Percentiles rank a stretch among this genome's conserved stretches.
Conservation (phyloP, 2,888 invertebrate genomes). For the Rhogogaster chlorosoma region DNA sequence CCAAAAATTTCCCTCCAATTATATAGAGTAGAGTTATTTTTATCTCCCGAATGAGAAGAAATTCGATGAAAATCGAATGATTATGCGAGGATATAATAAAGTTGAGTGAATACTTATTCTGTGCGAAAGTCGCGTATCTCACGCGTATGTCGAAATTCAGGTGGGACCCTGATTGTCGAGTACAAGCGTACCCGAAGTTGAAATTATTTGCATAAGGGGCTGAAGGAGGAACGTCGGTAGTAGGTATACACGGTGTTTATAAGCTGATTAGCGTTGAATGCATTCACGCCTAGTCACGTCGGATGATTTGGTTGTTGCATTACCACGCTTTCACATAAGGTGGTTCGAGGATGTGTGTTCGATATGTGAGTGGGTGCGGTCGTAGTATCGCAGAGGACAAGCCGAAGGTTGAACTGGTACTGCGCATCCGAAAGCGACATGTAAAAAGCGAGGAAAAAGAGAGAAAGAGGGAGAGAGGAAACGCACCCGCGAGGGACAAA, state of each 20-base stretch:
- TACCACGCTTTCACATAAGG: neutral
- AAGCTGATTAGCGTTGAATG: conserved; percentile 50
- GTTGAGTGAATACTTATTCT: neutral
- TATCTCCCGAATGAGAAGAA: too few species aligned
- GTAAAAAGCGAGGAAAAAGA: conserved; percentile 31
- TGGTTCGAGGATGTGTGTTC: neutral
- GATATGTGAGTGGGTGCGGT: conserved; percentile 8
- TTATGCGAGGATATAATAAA: too few species aligned
- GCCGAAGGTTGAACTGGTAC: conserved; percentile 68
- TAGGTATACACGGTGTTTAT: conserved; percentile 42
- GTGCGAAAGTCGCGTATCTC: neutral
- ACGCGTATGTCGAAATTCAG: neutral
- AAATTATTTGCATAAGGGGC: conserved; percentile 10
- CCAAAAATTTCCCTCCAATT: too few species aligned
- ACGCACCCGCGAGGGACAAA: conserved; percentile 49
- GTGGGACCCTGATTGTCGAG: neutral
- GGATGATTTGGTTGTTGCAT: conserved; percentile 21
- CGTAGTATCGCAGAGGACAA: conserved; percentile 59
- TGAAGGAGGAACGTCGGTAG: neutral
- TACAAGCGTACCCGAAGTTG: conserved; percentile 3
- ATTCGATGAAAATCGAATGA: too few species aligned
- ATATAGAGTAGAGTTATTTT: too few species aligned
- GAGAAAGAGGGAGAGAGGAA: neutral
- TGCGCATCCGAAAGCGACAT: conserved; percentile 57
- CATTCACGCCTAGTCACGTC: conserved; percentile 38